phyloP scores from a whole-genome alignment of 30 jellyfish, hydroid and myxozoan genomes.

The Pseudorhiza aurosa region DNA sequence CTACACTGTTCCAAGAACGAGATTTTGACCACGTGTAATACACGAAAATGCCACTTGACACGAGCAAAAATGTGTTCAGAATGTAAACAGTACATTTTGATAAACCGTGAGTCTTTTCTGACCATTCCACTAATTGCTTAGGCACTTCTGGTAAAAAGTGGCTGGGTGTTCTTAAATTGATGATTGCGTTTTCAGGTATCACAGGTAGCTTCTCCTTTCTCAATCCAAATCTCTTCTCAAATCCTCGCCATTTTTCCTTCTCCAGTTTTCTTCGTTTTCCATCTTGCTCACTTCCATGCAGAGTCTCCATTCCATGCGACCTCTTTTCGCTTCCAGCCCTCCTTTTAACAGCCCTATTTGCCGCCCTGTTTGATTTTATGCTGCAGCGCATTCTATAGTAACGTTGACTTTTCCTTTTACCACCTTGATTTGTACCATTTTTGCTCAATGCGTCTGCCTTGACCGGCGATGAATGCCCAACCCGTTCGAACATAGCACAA shows the following conservation, averaged over 20 bases:
- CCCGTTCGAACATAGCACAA: neutral
- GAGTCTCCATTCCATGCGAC: too few species aligned
- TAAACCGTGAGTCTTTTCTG: neutral
- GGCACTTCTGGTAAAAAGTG: neutral
- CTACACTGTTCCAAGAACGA: neutral
- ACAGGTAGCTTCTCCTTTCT: too few species aligned
- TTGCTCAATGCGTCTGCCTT: neutral
- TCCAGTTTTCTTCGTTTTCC: too few species aligned
- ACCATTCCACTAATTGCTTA: neutral
- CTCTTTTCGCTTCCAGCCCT: neutral
- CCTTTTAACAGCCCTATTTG: too few species aligned
- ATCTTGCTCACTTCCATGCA: too few species aligned
- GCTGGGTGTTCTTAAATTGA: neutral
- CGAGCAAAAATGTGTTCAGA: neutral
- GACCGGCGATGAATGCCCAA: neutral
- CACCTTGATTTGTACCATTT: neutral
- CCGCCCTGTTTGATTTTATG: neutral
- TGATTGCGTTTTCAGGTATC: conserved; percentile 1
- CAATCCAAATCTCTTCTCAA: too few species aligned
- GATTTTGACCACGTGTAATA: neutral
- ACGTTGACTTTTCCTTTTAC: neutral
- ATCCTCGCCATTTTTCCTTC: too few species aligned
- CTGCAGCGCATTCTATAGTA: neutral
- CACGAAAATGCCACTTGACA: neutral
- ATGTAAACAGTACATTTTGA: neutral